A percentile compares a stretch with the other conserved stretches of the same genome.
These are phyloP conservation scores for Eilema griseolum DNA, from an alignment of 2,888 invertebrate species.

Conservation along the genomic window DNA sequence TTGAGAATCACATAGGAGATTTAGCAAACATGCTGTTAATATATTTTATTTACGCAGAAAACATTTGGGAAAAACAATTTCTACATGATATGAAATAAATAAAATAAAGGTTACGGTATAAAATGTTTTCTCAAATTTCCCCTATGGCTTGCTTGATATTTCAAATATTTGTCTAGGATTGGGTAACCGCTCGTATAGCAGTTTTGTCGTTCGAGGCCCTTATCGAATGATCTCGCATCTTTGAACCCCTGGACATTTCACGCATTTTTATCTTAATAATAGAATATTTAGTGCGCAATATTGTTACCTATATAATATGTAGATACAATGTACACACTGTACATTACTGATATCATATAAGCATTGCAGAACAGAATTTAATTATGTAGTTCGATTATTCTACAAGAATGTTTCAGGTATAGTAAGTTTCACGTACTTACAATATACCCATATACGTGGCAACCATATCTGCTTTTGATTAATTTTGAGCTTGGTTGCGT, in stretches of 20 bases:
- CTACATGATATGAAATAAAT: slow-evolving; percentile 14
- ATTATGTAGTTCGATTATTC: background rate
- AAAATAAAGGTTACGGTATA: slow-evolving; percentile 5
- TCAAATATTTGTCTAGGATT: slow-evolving; percentile 77
- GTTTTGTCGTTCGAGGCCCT: slow-evolving; percentile 54
- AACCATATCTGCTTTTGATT: background rate
- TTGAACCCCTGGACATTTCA: slow-evolving; percentile 32
- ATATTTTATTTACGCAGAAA: slow-evolving; percentile 3
- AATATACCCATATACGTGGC: too few species aligned
- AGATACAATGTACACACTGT: background rate
- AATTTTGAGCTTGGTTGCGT: background rate
- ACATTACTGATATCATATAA: slow-evolving; percentile 12
- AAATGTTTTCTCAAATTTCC: slow-evolving; percentile 62
- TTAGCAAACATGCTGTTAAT: background rate
- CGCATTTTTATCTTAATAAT: slow-evolving; percentile 32
- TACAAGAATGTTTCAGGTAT: background rate
- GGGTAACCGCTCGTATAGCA: slow-evolving; percentile 50
- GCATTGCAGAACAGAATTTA: background rate
- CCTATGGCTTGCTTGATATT: slow-evolving; percentile 61
- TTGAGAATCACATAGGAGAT: too few species aligned
- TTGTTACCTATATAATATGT: slow-evolving; percentile 13
- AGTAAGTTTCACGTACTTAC: too few species aligned
- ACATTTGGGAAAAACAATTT: background rate
- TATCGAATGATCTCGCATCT: slow-evolving; percentile 63
- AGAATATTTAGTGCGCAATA: slow-evolving; percentile 26